Evolutionary conservation across 2,888 invertebrate genomes (phyloP), one percentile per base, ranked within the genome.

Genomic region (Drosophila melanosoma): DNA sequence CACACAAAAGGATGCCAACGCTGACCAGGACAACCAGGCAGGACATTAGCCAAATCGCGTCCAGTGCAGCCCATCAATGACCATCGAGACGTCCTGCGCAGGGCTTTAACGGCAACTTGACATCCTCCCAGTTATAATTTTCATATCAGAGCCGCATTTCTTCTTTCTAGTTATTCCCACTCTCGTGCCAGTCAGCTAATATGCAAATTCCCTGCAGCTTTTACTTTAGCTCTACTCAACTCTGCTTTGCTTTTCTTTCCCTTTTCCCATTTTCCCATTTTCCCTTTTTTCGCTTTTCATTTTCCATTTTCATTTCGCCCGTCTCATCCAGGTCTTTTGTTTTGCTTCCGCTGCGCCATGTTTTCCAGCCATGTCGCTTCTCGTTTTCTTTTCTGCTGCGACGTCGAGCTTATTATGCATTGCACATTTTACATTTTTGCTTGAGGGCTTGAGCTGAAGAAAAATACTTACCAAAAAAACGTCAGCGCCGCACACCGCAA

Each of bases 381-480:
- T 66, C 68, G 49, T 79, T 67, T 76, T 66, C 62, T 73, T 79
- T 79, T 65, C 63, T 42, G 38, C 69, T 52, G 52, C 70, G 60
- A 61, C 58, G 70, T 68, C 57, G 68, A 79, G 87, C 89, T 89
- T 87, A 87, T 87, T 87, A 89, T 87, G 89, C 89, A 89, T 89
- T 84, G 87, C 89, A 87, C 89, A 87, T 89, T 89, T 87, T 79
- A 84, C 87, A 85, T 87, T 87, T 82, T 83, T 79, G 61, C 81
- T 79, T 74, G 69, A 78, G 71, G 66, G 48, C 61, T 17, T 17
- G 52, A 40, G n/a, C 36, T 35, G 48, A 56, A 42, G 32, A 63
- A 57, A 72, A 71, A 48, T 58, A 33, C 49, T 54, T 60, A 74
- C 33, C 33, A 49, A 45, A 64, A 64, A 52, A 51, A 60, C 62